Percentiles rank a stretch among this genome's conserved stretches.
These are phyloP conservation scores for Sisor rabdophorus DNA, from an alignment of 2,113 vertebrate species.

Conservation along the genomic window DNA sequence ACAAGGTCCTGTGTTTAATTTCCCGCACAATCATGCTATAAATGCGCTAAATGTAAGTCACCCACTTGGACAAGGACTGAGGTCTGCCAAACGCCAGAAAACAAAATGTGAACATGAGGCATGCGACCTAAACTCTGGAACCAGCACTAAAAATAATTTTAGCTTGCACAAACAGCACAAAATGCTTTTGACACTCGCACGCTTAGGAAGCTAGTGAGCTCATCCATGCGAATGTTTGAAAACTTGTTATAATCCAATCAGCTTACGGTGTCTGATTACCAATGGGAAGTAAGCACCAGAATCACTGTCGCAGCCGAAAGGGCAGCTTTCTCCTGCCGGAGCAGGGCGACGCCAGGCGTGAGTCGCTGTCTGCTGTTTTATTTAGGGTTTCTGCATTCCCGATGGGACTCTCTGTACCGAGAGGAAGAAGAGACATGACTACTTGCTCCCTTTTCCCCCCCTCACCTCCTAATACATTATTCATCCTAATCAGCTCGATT, in stretches of 20 bases:
- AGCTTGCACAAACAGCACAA: too few relatives aligned
- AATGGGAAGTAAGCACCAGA: neutral
- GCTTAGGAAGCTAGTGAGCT: neutral
- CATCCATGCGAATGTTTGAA: neutral
- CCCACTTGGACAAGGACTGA: too few relatives aligned
- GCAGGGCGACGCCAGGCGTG: neutral
- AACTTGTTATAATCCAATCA: neutral
- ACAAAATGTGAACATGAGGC: too few relatives aligned
- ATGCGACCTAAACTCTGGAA: too few relatives aligned
- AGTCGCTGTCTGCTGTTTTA: constrained; percentile 23
- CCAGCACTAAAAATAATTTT: too few relatives aligned
- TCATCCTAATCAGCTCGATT: constrained; percentile 45
- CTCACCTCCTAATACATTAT: constrained; percentile 39
- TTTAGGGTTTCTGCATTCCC: neutral
- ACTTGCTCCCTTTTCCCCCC: neutral
- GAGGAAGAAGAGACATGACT: constrained; percentile 7
- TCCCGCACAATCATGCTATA: too few relatives aligned
- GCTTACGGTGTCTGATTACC: neutral
- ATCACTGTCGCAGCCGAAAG: neutral
- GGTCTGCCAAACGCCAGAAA: too few relatives aligned
- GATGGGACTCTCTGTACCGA: constrained; percentile 17
- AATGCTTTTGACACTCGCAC: neutral
- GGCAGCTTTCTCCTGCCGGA: neutral
- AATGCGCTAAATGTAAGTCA: too few relatives aligned
- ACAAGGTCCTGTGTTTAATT: too few relatives aligned